Base-by-base conservation (phyloP, 30 jellyfish, hydroid and myxozoan species). In the Aurelia coerulea region DNA sequence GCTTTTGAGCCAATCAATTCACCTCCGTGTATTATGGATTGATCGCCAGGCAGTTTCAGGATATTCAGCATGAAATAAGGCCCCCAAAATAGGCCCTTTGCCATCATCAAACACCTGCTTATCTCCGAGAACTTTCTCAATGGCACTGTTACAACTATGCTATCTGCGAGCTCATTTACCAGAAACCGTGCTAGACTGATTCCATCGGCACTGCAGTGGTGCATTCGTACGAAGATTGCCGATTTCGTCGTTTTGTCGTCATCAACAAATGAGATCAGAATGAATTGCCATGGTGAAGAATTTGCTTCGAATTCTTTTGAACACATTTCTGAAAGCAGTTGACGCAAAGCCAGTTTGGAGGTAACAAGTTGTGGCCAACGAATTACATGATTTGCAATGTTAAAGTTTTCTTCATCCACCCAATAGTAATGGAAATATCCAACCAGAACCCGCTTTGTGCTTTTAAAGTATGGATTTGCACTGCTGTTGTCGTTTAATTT, bases 181-280 rank as follows among this genome's bases (percentile, higher is more conserved):
- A 92, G 68, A 66, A 76, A 86, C 2, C 84, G 51, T 50, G 92
- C 96, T 2, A 92, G 58, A 23, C 97, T 78, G 19, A 89, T 63
- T n/a, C 98, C 98, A 69, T 92, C 98, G 1, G 98, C 96, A 19
- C 81, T 62, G 82, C 96, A 82, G 68, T 92, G 98, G 34, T 90
- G 94, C 74, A 76, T 64, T 35, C 98, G 81, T 33, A 86, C 66
- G 4, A 79, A 78, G 33, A 79, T 10, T 3, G 90, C 98, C 13
- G 98, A 74, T 82, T 70, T 84, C 11, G 29, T 10, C 15, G 42
- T 68, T 39, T 81, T 90, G 41, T 49, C 76, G 18, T 91, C 88
- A 39, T 89, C 89, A 34, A 84, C 46, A 50, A 53, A 80, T 8
- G 97, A 90, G 4, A 91, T 78, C 17, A 79, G 79, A 2, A 72